phyloP scores from a whole-genome alignment of 2,888 invertebrate genomes.

The Plagodis dolabraria region DNA sequence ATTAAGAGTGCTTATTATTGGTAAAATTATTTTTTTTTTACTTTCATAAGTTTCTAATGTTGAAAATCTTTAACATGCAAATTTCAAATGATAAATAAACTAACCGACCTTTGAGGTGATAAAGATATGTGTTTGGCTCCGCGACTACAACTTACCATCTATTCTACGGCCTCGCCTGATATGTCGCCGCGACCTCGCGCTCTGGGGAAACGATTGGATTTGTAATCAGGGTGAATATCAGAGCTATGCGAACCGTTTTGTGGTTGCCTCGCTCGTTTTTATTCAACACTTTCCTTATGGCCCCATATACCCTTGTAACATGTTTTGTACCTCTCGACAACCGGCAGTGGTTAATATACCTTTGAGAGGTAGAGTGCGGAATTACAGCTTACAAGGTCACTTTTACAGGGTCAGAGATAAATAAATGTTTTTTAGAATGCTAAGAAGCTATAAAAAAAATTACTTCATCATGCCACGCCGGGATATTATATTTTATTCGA shows the following conservation, averaged over 20 bases:
- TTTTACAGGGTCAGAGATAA: no score
- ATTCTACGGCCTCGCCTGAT: constrained; percentile 24
- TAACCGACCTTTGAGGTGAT: no score
- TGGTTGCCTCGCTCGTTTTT: constrained; percentile 39
- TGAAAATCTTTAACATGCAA: no score
- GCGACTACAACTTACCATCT: constrained; percentile 8
- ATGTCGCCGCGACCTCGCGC: constrained; percentile 34
- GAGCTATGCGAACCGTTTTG: constrained; percentile 46
- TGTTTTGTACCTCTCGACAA: constrained; percentile 11
- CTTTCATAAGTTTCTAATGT: no score
- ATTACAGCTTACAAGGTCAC: constrained; percentile 2
- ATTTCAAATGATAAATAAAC: no score
- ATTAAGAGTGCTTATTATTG: no score
- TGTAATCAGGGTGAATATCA: constrained; percentile 55
- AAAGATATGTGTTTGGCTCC: not conserved
- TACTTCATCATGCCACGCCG: no score
- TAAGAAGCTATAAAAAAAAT: no score
- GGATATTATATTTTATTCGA: no score
- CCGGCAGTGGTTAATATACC: constrained; percentile 20
- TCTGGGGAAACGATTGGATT: constrained; percentile 47
- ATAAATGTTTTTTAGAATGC: no score
- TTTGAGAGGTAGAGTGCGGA: constrained; percentile 8
- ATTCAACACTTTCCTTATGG: constrained; percentile 24
- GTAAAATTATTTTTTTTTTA: no score
- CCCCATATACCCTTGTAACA: constrained; percentile 24